phyloP scores from a whole-genome alignment of 1,140 invertebrate species.

The Drosophila nasuta region DNA sequence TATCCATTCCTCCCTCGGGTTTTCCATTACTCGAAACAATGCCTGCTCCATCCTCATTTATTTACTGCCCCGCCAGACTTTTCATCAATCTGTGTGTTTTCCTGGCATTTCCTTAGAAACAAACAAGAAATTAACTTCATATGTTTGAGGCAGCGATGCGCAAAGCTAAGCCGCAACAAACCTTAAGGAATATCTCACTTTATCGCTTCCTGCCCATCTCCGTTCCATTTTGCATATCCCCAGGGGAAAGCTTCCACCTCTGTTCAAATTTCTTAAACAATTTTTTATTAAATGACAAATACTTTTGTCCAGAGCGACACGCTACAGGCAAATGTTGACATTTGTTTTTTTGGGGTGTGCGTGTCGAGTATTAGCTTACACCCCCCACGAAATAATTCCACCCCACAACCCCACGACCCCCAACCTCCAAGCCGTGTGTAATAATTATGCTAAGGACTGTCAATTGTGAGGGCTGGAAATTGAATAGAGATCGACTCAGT shows the following conservation, averaged over 20 bases:
- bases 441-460: slow-evolving; percentile 84
- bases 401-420: slow-evolving; percentile 20
- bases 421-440: slow-evolving; percentile 63
- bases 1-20: not conserved
- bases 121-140: slow-evolving; percentile 74
- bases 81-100: slow-evolving; percentile 38
- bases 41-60: not conserved
- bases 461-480: slow-evolving; percentile 72
- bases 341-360: slow-evolving; percentile 12
- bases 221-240: slow-evolving; percentile 9
- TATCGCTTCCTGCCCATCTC: not conserved
- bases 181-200: slow-evolving; percentile 8
- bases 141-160: slow-evolving; percentile 57
- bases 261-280: slow-evolving; percentile 50
- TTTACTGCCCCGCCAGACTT: slow-evolving; percentile 10
- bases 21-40: not conserved
- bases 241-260: slow-evolving; percentile 1
- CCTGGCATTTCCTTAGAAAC: slow-evolving; percentile 66
- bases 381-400: slow-evolving; percentile 2
- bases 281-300: slow-evolving; percentile 55
- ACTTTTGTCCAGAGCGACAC: slow-evolving; percentile 26
- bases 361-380: slow-evolving; percentile 28
- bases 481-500: slow-evolving; percentile 50
- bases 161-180: slow-evolving; percentile 5
- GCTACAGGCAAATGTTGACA: slow-evolving; percentile 29